phyloP scores from a whole-genome alignment of 2,888 invertebrate species.

The Agrenia bidenticulata region DNA sequence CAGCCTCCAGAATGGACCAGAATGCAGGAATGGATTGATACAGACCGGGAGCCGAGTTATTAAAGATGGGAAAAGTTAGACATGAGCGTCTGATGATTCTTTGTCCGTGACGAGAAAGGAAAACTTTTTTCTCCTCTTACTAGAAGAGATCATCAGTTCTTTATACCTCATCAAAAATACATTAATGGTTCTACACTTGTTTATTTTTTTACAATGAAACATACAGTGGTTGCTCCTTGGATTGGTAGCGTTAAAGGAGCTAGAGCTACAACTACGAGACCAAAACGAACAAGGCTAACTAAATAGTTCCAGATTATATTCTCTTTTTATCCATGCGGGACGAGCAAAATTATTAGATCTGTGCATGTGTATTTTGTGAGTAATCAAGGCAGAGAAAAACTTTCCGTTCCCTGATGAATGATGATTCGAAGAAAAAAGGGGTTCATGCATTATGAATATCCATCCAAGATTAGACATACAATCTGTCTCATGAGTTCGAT shows the following conservation, averaged over 20 bases:
- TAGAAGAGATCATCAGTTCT: constrained; percentile 43
- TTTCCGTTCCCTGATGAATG: constrained; percentile 47
- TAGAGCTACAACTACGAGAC: not conserved
- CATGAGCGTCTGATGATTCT: constrained; percentile 26
- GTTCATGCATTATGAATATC: constrained; percentile 21
- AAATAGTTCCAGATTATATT: constrained; percentile 7
- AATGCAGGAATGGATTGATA: constrained; percentile 1
- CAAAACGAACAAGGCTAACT: constrained; percentile 11
- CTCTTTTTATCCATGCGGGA: constrained; percentile 28
- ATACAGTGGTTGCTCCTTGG: not conserved
- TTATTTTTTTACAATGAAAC: constrained; percentile 15
- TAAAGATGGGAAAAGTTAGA: constrained; percentile 22
- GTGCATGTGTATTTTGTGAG: constrained; percentile 24
- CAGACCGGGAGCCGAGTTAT: constrained; percentile 15
- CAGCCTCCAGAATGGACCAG: not conserved
- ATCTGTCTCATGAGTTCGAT: constrained; percentile 15
- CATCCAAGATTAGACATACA: constrained; percentile 17
- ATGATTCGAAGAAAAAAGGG: constrained; percentile 27
- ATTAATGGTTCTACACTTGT: constrained; percentile 50
- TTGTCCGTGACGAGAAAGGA: constrained; percentile 45
- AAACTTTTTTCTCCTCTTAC: constrained; percentile 22
- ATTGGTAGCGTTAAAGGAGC: not conserved
- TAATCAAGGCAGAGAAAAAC: constrained; percentile 31
- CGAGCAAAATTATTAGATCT: constrained; percentile 30
- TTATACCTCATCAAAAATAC: constrained; percentile 54